Evolutionary conservation across 2,797 vertebrate genomes (phyloP).

Genomic region (Aldrovandia affinis): DNA sequence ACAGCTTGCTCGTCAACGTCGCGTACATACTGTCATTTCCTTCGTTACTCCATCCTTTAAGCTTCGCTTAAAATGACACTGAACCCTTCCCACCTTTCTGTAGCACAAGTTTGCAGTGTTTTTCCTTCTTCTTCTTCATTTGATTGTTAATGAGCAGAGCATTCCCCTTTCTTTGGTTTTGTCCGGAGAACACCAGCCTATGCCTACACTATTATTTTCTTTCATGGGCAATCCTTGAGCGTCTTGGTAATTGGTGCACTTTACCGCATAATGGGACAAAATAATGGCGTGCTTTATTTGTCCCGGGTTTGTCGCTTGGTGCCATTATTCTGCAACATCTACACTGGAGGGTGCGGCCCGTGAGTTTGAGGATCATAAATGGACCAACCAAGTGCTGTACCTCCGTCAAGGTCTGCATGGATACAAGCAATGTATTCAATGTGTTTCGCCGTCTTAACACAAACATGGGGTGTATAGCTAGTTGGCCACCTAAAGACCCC

Average conservation of each 20-base stretch:
- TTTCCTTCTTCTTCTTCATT: too few relatives aligned
- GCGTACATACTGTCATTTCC: background rate
- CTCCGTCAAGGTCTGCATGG: background rate
- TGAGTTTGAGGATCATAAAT: background rate
- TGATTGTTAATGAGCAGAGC: too few relatives aligned
- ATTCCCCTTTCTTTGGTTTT: too few relatives aligned
- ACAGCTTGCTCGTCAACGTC: too few relatives aligned
- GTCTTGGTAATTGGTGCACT: too few relatives aligned
- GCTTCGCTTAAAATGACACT: background rate
- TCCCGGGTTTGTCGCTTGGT: background rate
- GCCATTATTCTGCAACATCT: background rate
- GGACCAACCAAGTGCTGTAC: background rate
- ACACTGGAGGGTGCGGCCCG: background rate
- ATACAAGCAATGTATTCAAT: background rate
- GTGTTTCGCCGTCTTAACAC: too few relatives aligned
- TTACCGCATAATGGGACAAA: too few relatives aligned
- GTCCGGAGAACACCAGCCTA: too few relatives aligned
- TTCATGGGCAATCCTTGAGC: too few relatives aligned
- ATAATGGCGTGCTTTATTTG: background rate
- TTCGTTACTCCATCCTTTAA: background rate
- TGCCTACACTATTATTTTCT: too few relatives aligned
- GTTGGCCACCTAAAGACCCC: too few relatives aligned
- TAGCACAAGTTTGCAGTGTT: background rate
- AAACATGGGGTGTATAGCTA: too few relatives aligned
- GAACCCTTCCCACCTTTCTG: background rate